These are phyloP conservation scores for Platycheirus rosarum DNA, from an alignment of 2,888 invertebrate genomes.

Conservation along the genomic window DNA sequence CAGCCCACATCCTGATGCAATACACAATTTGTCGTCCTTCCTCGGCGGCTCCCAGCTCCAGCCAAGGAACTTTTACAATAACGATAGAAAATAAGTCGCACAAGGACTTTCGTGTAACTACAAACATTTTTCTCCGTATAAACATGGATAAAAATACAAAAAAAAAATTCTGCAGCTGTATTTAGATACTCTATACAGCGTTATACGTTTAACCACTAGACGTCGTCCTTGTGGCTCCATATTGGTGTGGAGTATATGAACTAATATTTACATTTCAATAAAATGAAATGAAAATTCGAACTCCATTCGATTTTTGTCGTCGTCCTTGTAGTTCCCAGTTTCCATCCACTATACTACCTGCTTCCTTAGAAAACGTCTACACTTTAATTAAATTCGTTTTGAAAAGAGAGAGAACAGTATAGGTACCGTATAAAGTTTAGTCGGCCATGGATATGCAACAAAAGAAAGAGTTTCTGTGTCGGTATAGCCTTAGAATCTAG, in stretches of 20 bases:
- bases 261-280: constrained; percentile 68
- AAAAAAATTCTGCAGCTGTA: constrained; percentile 25
- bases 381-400: constrained; percentile 71
- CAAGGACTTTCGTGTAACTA: constrained; percentile 53
- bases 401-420: constrained; percentile 17
- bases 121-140: constrained; percentile 38
- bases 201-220: constrained; percentile 39
- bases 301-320: constrained; percentile 55
- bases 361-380: constrained; percentile 48
- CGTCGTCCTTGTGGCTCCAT: constrained; percentile 43
- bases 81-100: constrained; percentile 65
- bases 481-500: too few species aligned
- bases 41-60: background rate
- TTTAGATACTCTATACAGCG: constrained; percentile 25
- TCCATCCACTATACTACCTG: background rate
- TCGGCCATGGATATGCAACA: constrained; percentile 1
- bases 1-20: constrained; percentile 16
- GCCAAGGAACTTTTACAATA: constrained; percentile 59
- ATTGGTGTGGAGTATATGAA: constrained; percentile 33
- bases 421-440: background rate
- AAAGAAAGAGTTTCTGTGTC: too few species aligned
- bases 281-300: constrained; percentile 67
- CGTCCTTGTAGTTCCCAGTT: constrained; percentile 16
- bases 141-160: constrained; percentile 15
- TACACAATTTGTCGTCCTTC: constrained; percentile 21